Conservation (phyloP, 2,888 invertebrate species). For the Mongoloraphidia duomilia region DNA sequence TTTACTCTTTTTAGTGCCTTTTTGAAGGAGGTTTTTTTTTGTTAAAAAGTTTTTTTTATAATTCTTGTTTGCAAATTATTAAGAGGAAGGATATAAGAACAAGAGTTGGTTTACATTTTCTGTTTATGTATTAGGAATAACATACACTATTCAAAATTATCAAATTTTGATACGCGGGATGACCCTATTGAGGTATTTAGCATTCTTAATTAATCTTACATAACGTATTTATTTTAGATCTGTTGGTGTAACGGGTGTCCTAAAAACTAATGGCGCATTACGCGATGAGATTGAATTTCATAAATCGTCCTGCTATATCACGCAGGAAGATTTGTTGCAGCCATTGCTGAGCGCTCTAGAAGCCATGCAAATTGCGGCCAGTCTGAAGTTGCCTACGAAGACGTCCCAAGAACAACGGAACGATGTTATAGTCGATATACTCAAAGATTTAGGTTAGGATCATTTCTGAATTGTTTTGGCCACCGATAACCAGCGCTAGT, state of each 20-base stretch:
- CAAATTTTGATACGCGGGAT: too few relatives aligned
- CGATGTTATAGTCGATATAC: conserved; percentile 1
- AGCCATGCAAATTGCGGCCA: conserved; percentile 64
- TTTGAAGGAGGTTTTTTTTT: too few relatives aligned
- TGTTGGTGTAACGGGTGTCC: conserved; percentile 48
- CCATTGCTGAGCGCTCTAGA: conserved; percentile 59
- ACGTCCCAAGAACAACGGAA: conserved; percentile 21
- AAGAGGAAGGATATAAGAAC: too few relatives aligned
- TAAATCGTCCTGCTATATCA: conserved; percentile 66
- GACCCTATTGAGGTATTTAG: not conserved
- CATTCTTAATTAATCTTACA: not conserved
- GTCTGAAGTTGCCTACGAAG: conserved; percentile 49
- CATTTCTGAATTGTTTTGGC: too few relatives aligned
- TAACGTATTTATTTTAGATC: conserved; percentile 33
- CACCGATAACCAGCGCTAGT: too few relatives aligned
- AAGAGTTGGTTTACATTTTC: too few relatives aligned
- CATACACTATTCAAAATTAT: too few relatives aligned
- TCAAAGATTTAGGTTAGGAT: conserved; percentile 31
- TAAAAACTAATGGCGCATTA: conserved; percentile 48
- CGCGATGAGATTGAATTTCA: conserved; percentile 50
- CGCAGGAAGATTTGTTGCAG: conserved; percentile 61
- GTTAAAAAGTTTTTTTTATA: too few relatives aligned
- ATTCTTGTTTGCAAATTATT: too few relatives aligned
- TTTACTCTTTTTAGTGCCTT: too few relatives aligned
- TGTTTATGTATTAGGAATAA: too few relatives aligned